Evolutionary conservation across 2,113 vertebrate species (phyloP).

Genomic region (Athene cunicularia): DNA sequence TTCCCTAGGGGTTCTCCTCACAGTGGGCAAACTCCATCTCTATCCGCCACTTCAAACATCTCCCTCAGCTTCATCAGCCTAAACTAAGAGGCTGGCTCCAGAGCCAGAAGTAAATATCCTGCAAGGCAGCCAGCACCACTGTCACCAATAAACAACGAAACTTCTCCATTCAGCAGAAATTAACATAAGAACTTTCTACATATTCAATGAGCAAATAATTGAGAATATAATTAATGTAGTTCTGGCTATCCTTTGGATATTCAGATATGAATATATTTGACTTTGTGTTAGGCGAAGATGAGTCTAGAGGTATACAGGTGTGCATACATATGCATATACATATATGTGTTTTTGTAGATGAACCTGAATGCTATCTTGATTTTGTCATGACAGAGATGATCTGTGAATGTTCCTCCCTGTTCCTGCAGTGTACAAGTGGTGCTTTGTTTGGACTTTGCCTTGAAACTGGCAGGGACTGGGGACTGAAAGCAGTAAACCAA

Average conservation of each 20-base stretch:
- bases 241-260: background rate
- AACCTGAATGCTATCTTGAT: background rate
- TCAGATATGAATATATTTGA: background rate
- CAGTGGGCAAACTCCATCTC: background rate
- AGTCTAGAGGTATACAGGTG: background rate
- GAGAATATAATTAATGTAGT: background rate
- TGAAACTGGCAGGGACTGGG: constrained; percentile 7
- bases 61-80: background rate
- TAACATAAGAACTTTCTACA: background rate
- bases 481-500: constrained; percentile 76
- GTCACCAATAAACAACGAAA: background rate
- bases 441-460: constrained; percentile 51
- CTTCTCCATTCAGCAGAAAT: background rate
- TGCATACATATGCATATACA: background rate
- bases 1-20: background rate
- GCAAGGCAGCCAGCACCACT: background rate
- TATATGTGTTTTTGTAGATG: background rate
- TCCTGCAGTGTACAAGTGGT: constrained; percentile 25
- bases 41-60: background rate
- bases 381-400: background rate
- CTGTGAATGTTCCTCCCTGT: background rate
- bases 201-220: background rate
- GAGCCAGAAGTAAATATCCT: background rate
- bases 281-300: background rate
- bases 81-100: background rate